These are phyloP conservation scores for Ceratoteleas bidentatus DNA, from an alignment of 1,140 invertebrate species.

Conservation along the genomic window DNA sequence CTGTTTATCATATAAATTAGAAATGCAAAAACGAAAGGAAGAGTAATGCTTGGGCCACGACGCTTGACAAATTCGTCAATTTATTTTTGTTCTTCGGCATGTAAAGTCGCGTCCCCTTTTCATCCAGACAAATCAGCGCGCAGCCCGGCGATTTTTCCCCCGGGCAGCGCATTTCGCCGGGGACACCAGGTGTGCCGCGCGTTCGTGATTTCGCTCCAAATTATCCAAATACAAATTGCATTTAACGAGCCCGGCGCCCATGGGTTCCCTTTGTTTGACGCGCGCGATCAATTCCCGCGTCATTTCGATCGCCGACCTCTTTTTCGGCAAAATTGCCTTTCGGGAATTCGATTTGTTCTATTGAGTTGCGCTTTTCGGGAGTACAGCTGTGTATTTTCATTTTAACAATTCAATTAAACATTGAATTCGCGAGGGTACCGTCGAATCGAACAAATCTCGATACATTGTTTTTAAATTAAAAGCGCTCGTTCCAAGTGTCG, in stretches of 20 bases:
- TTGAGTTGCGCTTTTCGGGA: neutral
- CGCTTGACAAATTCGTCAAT: constrained; percentile 66
- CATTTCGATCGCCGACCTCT: neutral
- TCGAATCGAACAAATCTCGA: too few relatives aligned
- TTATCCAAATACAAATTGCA: constrained; percentile 69
- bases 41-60: constrained; percentile 35
- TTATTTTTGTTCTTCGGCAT: constrained; percentile 64
- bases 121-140: constrained; percentile 53
- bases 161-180: constrained; percentile 32
- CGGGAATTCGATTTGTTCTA: constrained; percentile 8
- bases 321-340: constrained; percentile 15
- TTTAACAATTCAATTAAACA: neutral
- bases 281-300: constrained; percentile 16
- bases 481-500: too few relatives aligned
- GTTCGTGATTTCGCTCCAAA: constrained; percentile 65
- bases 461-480: too few relatives aligned
- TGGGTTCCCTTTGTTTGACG: constrained; percentile 28
- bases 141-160: constrained; percentile 62
- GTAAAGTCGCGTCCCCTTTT: constrained; percentile 52
- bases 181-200: constrained; percentile 64
- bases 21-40: constrained; percentile 54
- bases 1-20: constrained; percentile 63
- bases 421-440: neutral
- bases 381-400: neutral
- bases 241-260: constrained; percentile 35